These are phyloP conservation scores for Miichthys miiuy DNA, from an alignment of 2,797 vertebrate genomes.

Conservation along the genomic window DNA sequence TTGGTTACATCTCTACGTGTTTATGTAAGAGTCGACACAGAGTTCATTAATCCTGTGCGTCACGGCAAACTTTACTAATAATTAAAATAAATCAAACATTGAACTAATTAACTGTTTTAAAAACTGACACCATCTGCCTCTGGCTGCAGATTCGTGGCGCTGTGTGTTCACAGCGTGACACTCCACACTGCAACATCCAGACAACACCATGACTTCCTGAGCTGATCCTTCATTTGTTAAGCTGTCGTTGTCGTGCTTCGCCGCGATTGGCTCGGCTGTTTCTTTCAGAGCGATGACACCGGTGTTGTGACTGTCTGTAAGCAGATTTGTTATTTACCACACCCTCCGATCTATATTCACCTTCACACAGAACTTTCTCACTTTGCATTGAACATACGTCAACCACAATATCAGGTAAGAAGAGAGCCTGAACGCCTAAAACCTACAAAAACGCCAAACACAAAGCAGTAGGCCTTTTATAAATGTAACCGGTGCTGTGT, in stretches of 20 bases:
- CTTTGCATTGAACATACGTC: no score
- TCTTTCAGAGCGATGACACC: background rate
- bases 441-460: no score
- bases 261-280: no score
- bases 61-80: background rate
- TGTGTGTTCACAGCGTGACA: background rate
- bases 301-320: background rate
- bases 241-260: background rate
- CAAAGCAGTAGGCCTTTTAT: no score
- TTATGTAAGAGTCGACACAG: background rate
- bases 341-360: no score
- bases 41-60: background rate
- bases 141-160: background rate
- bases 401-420: background rate
- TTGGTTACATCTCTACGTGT: background rate
- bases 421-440: no score
- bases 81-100: background rate
- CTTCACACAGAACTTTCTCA: no score
- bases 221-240: background rate
- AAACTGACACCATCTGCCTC: background rate
- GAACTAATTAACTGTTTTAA: background rate
- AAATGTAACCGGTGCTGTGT: no score
- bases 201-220: background rate
- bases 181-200: constrained; percentile 1
- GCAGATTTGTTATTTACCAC: background rate